These are phyloP conservation scores for Bovichtus diacanthus DNA, from an alignment of 2,797 vertebrate species.

Conservation along the genomic window DNA sequence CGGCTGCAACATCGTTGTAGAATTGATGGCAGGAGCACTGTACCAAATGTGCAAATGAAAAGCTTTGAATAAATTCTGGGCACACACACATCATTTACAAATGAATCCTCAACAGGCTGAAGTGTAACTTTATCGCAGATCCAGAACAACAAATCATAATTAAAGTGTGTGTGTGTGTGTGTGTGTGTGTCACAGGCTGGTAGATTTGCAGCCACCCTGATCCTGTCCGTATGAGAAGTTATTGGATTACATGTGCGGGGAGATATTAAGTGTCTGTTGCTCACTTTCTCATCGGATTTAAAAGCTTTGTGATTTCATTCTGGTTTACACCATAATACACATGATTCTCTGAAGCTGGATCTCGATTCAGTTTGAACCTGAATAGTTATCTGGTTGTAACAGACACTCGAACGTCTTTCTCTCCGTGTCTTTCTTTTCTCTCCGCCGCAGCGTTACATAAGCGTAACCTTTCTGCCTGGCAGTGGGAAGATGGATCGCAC, in stretches of 20 bases:
- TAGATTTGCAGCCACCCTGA: conserved; percentile 15
- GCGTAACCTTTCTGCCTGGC: neutral
- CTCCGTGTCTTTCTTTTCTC: neutral
- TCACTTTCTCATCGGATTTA: conserved; percentile 27
- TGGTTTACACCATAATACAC: neutral
- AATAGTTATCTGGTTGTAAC: conserved; percentile 11
- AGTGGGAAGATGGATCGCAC: conserved; percentile 28
- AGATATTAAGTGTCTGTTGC: conserved; percentile 47
- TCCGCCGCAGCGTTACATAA: neutral
- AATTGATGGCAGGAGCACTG: too few species aligned
- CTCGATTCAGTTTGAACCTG: neutral
- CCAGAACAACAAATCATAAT: neutral
- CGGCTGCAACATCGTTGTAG: too few species aligned
- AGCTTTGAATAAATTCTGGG: neutral
- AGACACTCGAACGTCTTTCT: neutral
- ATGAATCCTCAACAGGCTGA: conserved; percentile 4
- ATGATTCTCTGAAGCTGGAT: neutral
- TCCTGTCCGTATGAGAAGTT: conserved; percentile 16
- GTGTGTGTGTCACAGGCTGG: neutral
- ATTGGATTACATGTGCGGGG: conserved; percentile 55
- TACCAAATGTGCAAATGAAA: neutral
- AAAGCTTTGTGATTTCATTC: conserved; percentile 23
- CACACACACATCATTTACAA: neutral
- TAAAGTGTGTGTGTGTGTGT: neutral
- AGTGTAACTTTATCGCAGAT: neutral